These are phyloP conservation scores for Halichoerus grypus DNA, from an alignment of 2,113 vertebrate species.

Conservation along the genomic window DNA sequence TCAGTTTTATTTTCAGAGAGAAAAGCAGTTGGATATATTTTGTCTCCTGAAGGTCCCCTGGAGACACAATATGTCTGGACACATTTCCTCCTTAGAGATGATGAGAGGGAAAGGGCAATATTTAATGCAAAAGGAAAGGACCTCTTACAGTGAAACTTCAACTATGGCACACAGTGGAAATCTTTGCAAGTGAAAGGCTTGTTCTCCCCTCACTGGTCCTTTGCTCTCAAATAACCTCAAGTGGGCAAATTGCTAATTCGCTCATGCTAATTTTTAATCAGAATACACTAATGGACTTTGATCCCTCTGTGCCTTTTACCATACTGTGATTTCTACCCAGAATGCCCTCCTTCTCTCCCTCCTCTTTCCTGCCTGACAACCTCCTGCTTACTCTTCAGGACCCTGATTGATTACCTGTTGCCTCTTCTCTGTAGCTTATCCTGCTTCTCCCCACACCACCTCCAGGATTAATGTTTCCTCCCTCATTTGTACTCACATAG, in stretches of 20 bases:
- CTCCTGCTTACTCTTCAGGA: neutral
- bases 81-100: neutral
- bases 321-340: neutral
- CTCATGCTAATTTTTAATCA: neutral
- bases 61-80: neutral
- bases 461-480: neutral
- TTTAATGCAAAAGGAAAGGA: constrained; percentile 3
- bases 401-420: neutral
- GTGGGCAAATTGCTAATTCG: neutral
- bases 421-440: neutral
- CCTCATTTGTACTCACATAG: neutral
- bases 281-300: neutral
- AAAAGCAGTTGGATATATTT: neutral
- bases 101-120: neutral
- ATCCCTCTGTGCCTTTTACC: neutral
- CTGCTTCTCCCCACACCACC: neutral
- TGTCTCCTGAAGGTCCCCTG: neutral
- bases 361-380: neutral
- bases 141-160: neutral
- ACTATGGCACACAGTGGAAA: neutral
- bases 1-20: neutral
- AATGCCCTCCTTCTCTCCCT: neutral
- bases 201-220: neutral
- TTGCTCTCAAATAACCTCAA: neutral
- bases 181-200: neutral